A percentile compares a stretch with the other conserved stretches of the same genome.
phyloP scores from a whole-genome alignment of 2,888 invertebrate genomes.

The Nowickia ferox region DNA sequence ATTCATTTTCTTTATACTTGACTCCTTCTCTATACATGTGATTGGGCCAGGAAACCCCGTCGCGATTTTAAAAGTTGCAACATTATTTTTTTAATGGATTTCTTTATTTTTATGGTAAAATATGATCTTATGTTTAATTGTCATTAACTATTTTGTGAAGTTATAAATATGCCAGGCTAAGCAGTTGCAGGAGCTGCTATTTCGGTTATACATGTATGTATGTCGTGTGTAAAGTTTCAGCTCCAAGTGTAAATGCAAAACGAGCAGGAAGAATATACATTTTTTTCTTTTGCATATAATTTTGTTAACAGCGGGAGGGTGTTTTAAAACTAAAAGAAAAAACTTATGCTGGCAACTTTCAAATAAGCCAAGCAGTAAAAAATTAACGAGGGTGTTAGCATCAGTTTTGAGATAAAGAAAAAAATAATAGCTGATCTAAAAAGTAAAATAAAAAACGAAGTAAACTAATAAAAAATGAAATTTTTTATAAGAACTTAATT shows the following conservation, averaged over 20 bases:
- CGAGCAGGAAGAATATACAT: background rate
- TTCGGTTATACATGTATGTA: background rate
- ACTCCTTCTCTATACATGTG: background rate
- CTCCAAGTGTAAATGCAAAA: slow-evolving; percentile 44
- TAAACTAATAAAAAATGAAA: no score
- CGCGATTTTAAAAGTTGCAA: slow-evolving; percentile 50
- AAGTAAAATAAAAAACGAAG: no score
- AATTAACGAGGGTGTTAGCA: background rate
- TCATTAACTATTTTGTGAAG: slow-evolving; percentile 65
- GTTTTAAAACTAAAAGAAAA: background rate
- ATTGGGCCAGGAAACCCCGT: slow-evolving; percentile 32
- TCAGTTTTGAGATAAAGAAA: background rate
- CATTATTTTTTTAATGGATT: slow-evolving; percentile 38
- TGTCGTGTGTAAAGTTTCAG: slow-evolving; percentile 19
- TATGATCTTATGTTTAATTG: slow-evolving; percentile 68
- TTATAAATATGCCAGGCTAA: slow-evolving; percentile 50
- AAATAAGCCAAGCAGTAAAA: background rate
- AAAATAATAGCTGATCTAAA: background rate
- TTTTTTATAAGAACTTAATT: background rate
- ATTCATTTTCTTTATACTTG: slow-evolving; percentile 10
- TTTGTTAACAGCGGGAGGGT: slow-evolving; percentile 59
- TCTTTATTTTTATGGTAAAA: slow-evolving; percentile 61
- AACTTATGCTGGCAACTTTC: slow-evolving; percentile 32
- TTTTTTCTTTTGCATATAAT: slow-evolving; percentile 35
- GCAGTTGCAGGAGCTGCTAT: slow-evolving; percentile 52